These are phyloP conservation scores for Athene noctua DNA, from an alignment of 2,113 vertebrate species.

Conservation along the genomic window DNA sequence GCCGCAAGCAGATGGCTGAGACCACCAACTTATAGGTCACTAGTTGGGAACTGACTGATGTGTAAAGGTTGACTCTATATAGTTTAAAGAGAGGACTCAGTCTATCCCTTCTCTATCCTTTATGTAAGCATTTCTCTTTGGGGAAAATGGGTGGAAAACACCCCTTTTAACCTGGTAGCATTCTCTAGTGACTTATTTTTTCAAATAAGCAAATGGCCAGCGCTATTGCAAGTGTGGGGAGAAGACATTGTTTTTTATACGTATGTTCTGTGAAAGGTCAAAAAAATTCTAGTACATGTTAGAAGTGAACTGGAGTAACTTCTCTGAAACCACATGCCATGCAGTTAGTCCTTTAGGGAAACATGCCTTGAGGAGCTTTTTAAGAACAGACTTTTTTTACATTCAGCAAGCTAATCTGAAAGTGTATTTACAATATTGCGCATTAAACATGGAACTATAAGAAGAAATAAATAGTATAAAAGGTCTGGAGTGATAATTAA, in stretches of 20 bases:
- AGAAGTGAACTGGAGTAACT: neutral
- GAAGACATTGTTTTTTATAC: neutral
- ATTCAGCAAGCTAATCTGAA: neutral
- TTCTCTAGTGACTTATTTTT: neutral
- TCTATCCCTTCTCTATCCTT: neutral
- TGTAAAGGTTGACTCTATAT: neutral
- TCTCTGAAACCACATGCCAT: neutral
- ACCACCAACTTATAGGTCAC: neutral
- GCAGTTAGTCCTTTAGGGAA: neutral
- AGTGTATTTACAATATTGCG: neutral
- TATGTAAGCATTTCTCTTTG: neutral
- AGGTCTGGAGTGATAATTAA: neutral
- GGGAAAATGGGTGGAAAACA: neutral
- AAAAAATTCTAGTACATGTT: neutral
- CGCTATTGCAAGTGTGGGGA: neutral
- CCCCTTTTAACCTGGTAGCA: neutral
- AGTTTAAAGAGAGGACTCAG: neutral
- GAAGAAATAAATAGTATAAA: neutral
- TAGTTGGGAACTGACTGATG: neutral
- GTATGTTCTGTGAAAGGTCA: neutral
- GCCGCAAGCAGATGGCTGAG: neutral
- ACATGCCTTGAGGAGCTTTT: neutral
- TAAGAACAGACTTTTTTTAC: neutral
- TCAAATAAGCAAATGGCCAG: neutral
- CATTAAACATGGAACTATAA: neutral